These are phyloP conservation scores for Sciaenops ocellatus DNA, from an alignment of 2,797 vertebrate species.

Conservation along the genomic window DNA sequence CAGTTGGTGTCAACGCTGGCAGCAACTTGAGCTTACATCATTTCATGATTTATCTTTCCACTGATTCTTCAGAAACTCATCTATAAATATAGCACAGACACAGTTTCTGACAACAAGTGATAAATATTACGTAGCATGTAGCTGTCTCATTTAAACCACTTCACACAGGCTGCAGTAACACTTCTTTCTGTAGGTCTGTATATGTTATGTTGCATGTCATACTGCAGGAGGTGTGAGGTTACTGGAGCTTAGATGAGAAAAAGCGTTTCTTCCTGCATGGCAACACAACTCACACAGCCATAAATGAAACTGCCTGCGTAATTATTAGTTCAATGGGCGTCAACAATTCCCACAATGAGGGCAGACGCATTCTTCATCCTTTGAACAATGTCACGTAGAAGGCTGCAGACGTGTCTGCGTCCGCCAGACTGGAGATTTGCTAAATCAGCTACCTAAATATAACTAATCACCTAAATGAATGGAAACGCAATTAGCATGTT, in stretches of 20 bases:
- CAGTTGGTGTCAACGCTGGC: background rate
- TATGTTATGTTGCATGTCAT: background rate
- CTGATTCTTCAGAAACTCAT: constrained; percentile 15
- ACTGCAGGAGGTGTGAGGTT: constrained; percentile 11
- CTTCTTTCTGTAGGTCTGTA: background rate
- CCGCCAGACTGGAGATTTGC: constrained; percentile 8
- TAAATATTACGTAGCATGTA: background rate
- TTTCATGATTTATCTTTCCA: constrained; percentile 6
- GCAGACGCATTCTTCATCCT: constrained; percentile 1
- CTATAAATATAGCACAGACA: background rate
- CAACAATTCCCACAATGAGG: background rate
- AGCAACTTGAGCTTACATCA: background rate
- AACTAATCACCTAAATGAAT: constrained; percentile 6
- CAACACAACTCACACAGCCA: background rate
- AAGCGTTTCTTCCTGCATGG: constrained; percentile 3
- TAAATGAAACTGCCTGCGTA: constrained; percentile 4
- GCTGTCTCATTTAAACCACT: constrained; percentile 1
- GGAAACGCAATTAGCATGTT: background rate
- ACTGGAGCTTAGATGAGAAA: background rate
- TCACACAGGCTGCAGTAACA: background rate
- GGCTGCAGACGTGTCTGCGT: background rate
- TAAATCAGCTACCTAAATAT: background rate
- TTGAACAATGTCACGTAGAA: background rate
- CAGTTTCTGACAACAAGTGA: constrained; percentile 5
- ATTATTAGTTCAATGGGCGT: constrained; percentile 12